phyloP scores from a whole-genome alignment of 2,113 vertebrate species.

The Grammomys dolichurus region DNA sequence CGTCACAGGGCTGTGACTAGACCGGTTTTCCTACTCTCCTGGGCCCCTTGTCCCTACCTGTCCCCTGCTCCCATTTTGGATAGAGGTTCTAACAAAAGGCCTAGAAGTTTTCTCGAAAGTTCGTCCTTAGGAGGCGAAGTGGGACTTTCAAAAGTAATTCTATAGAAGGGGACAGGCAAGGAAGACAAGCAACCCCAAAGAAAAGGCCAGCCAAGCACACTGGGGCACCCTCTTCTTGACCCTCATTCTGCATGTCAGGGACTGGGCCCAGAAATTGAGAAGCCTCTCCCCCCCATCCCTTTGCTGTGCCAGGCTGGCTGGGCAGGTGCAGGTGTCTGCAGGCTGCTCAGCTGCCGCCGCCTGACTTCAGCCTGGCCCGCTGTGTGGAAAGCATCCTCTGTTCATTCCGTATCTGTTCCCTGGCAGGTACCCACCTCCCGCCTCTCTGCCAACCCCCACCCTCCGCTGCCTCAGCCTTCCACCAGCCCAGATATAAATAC shows the following conservation, averaged over 20 bases:
- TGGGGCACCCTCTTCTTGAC: too few relatives aligned
- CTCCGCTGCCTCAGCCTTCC: not conserved
- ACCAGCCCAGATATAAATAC: slow-evolving; percentile 74
- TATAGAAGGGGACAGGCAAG: not conserved
- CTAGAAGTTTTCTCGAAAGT: not conserved
- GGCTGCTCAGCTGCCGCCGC: not conserved
- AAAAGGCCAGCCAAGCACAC: not conserved
- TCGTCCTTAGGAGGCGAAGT: not conserved
- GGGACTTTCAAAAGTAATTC: too few relatives aligned
- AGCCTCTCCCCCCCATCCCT: rapidly evolving
- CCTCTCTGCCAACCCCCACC: slow-evolving; percentile 4
- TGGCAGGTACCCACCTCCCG: not conserved
- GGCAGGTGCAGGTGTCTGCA: not conserved
- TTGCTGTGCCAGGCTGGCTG: not conserved
- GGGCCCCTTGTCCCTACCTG: too few relatives aligned
- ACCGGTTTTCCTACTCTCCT: not conserved
- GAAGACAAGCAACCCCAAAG: not conserved
- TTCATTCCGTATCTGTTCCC: not conserved
- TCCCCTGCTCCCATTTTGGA: rapidly evolving
- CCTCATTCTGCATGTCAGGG: not conserved
- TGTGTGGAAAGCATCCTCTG: slow-evolving; percentile 35
- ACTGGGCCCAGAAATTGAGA: not conserved
- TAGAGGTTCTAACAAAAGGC: rapidly evolving
- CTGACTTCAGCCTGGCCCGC: not conserved
- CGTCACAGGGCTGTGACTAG: rapidly evolving